Conservation (phyloP, 2,797 vertebrate genomes). For the Centroberyx gerrardi region DNA sequence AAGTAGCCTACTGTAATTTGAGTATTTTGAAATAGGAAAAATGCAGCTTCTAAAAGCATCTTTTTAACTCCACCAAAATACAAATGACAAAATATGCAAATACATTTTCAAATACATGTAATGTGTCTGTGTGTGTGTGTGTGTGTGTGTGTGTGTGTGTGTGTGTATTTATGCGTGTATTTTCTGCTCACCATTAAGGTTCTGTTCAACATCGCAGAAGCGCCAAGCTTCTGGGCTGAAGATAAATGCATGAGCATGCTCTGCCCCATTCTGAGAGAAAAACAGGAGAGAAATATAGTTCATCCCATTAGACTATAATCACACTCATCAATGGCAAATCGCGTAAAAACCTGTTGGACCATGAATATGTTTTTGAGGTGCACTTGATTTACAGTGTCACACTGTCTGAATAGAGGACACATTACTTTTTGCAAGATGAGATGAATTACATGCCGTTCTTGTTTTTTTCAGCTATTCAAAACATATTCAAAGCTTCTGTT, state of each 20-base stretch:
- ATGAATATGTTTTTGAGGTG: too few species aligned
- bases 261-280: constrained; percentile 87
- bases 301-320: constrained; percentile 9
- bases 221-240: constrained; percentile 87
- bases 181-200: constrained; percentile 85
- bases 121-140: not conserved
- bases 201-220: constrained; percentile 94
- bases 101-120: not conserved
- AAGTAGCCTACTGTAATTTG: too few species aligned
- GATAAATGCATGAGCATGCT: constrained; percentile 93
- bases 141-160: not conserved
- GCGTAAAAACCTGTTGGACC: too few species aligned
- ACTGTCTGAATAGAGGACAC: not conserved
- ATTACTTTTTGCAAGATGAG: not conserved
- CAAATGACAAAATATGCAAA: not conserved
- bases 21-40: too few species aligned
- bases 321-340: not conserved
- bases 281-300: constrained; percentile 15
- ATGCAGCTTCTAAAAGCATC: too few species aligned
- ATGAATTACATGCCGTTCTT: not conserved
- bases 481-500: too few species aligned
- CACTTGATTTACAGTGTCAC: not conserved
- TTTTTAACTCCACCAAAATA: not conserved
- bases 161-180: not conserved
- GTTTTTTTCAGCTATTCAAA: not conserved